These are phyloP conservation scores for Cryptoprocta ferox DNA, from an alignment of 2,797 vertebrate genomes.

Conservation along the genomic window DNA sequence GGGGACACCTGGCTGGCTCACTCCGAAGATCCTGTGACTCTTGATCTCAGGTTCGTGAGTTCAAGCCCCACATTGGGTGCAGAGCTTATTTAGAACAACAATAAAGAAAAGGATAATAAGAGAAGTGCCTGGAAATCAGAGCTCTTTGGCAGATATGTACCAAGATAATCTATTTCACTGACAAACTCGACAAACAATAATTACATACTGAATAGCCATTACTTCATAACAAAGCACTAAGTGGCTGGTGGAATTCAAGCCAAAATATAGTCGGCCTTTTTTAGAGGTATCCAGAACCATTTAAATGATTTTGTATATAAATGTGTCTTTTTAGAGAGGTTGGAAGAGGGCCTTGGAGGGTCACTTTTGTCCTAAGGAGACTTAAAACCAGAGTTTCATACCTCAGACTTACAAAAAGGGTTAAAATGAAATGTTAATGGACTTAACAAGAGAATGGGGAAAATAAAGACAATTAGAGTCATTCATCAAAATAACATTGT, in stretches of 20 bases:
- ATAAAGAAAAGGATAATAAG: background rate
- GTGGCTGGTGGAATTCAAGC: background rate
- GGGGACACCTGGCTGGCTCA: background rate
- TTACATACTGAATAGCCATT: background rate
- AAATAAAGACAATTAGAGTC: constrained; percentile 61
- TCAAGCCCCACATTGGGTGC: too few species aligned
- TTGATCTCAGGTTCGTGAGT: too few species aligned
- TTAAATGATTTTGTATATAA: background rate
- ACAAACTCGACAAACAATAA: background rate
- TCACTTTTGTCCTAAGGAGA: background rate
- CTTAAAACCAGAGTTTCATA: constrained; percentile 36
- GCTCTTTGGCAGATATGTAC: background rate
- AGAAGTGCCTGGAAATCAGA: background rate
- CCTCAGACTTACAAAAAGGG: background rate
- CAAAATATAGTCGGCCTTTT: background rate
- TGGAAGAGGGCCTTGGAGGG: background rate
- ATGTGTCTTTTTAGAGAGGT: background rate
- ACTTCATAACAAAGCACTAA: background rate
- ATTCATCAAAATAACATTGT: constrained; percentile 65
- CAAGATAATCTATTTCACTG: background rate
- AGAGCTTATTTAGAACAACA: too few species aligned
- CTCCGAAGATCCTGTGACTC: too few species aligned
- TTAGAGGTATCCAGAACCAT: background rate
- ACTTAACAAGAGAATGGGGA: constrained; percentile 54
- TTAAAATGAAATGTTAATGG: constrained; percentile 62